A percentile compares a stretch with the other conserved stretches of the same genome.
Evolutionary conservation across 2,797 vertebrate genomes (phyloP).

Genomic region (Epinephelus coioides): DNA sequence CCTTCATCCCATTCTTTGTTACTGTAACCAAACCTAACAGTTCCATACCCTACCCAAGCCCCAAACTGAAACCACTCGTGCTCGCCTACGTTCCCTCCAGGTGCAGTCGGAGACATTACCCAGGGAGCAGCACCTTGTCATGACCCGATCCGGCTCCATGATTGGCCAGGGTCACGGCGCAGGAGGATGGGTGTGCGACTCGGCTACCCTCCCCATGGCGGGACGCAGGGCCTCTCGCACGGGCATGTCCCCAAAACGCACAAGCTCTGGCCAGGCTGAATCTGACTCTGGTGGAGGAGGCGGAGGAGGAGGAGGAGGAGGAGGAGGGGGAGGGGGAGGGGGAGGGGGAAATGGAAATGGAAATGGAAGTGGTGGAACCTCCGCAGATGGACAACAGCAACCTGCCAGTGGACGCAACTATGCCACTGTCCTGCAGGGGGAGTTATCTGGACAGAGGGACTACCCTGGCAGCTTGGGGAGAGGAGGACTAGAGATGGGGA

Average conservation of each 20-base stretch:
- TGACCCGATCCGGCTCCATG: constrained; percentile 85
- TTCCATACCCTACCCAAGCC: constrained; percentile 61
- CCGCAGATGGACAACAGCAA: constrained; percentile 75
- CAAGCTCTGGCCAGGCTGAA: constrained; percentile 79
- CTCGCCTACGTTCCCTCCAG: constrained; percentile 82
- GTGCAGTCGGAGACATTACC: constrained; percentile 86
- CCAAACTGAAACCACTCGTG: constrained; percentile 80
- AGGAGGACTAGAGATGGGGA: constrained; percentile 86
- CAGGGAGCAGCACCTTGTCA: constrained; percentile 84
- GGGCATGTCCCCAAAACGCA: constrained; percentile 88
- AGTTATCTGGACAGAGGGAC: constrained; percentile 81
- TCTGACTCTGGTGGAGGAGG: constrained; percentile 68
- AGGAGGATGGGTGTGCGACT: constrained; percentile 87
- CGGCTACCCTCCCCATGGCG: constrained; percentile 85
- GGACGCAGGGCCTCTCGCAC: constrained; percentile 88
- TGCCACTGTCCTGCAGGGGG: constrained; percentile 77
- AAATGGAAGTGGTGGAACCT: constrained; percentile 47
- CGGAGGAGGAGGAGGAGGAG: constrained; percentile 54
- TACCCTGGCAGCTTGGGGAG: constrained; percentile 81
- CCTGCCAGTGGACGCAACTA: constrained; percentile 71
- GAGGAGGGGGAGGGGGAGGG: constrained; percentile 29
- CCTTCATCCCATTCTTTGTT: constrained; percentile 44
- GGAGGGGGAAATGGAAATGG: constrained; percentile 43
- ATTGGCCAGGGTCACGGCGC: constrained; percentile 76
- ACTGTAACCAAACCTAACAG: constrained; percentile 61